phyloP scores from a whole-genome alignment of 92 coral and sea anemone genomes.

The Blastomussa wellsi region DNA sequence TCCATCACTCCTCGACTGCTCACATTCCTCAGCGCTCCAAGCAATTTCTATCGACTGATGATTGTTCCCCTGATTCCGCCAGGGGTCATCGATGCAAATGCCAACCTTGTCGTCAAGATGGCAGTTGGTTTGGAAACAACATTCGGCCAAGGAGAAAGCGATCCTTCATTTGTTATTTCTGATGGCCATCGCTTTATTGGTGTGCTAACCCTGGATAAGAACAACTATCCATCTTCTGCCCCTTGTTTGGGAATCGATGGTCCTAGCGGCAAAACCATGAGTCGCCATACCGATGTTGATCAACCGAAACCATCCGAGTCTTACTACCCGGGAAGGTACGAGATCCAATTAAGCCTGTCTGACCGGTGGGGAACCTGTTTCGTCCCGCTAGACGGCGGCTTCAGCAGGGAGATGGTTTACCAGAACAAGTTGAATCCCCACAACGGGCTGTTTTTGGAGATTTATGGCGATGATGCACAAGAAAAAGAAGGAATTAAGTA shows the following conservation, averaged over 20 bases:
- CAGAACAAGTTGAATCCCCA: slow-evolving; percentile 26
- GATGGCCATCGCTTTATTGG: slow-evolving; percentile 25
- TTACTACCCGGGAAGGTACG: slow-evolving; percentile 30
- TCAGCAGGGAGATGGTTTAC: slow-evolving; percentile 28
- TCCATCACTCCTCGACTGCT: slow-evolving; percentile 16
- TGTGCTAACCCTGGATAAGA: neutral
- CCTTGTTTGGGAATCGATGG: slow-evolving; percentile 14
- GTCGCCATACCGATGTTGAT: neutral
- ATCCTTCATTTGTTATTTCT: slow-evolving; percentile 22
- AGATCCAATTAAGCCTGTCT: slow-evolving; percentile 32
- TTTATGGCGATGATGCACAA: slow-evolving; percentile 16
- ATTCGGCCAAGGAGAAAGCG: slow-evolving; percentile 14
- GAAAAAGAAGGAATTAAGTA: slow-evolving; percentile 35
- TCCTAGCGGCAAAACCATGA: neutral
- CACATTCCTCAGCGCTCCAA: slow-evolving; percentile 32
- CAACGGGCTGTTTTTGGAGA: slow-evolving; percentile 23
- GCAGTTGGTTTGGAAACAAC: slow-evolving; percentile 17
- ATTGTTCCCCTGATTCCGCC: slow-evolving; percentile 20
- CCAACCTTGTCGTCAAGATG: slow-evolving; percentile 19
- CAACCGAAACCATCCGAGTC: slow-evolving; percentile 14
- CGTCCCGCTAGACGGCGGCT: slow-evolving; percentile 27
- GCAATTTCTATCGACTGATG: neutral
- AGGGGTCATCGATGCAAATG: neutral
- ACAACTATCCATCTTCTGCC: neutral
- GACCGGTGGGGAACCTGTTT: slow-evolving; percentile 43